phyloP scores from a whole-genome alignment of 2,113 vertebrate genomes.

The Thinocorus orbignyianus region DNA sequence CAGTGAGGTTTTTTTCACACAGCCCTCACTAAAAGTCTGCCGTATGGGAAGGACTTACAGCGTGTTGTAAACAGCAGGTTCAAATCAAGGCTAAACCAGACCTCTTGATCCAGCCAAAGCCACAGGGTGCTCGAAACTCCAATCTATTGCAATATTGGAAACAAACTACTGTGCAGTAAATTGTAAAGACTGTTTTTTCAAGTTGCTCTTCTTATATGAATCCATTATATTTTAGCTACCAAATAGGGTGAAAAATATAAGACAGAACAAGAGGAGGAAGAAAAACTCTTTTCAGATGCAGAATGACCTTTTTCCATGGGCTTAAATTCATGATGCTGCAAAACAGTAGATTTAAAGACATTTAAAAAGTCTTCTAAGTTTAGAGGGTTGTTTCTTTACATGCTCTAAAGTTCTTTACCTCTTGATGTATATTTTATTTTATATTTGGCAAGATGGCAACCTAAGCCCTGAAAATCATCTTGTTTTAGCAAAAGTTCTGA shows the following conservation, averaged over 20 bases:
- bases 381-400: neutral
- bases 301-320: neutral
- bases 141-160: conserved; percentile 41
- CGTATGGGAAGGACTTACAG: conserved; percentile 31
- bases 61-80: conserved; percentile 64
- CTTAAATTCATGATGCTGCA: neutral
- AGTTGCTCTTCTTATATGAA: neutral
- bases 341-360: neutral
- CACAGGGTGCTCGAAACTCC: conserved; percentile 49
- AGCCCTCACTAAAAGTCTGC: conserved; percentile 19
- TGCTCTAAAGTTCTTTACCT: neutral
- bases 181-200: neutral
- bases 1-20: neutral
- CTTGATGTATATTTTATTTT: neutral
- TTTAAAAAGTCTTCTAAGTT: neutral
- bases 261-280: neutral
- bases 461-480: neutral
- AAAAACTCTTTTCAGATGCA: neutral
- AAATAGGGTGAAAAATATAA: neutral
- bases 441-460: neutral
- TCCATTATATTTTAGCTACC: conserved; percentile 1
- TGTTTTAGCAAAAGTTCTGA: neutral
- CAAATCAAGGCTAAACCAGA: conserved; percentile 68
- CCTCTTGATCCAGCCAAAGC: conserved; percentile 55
- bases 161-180: conserved; percentile 45